Evolutionary conservation across 2,888 invertebrate species (phyloP), one percentile per base, ranked within the genome.

Genomic region (Crossocerus cetratus): DNA sequence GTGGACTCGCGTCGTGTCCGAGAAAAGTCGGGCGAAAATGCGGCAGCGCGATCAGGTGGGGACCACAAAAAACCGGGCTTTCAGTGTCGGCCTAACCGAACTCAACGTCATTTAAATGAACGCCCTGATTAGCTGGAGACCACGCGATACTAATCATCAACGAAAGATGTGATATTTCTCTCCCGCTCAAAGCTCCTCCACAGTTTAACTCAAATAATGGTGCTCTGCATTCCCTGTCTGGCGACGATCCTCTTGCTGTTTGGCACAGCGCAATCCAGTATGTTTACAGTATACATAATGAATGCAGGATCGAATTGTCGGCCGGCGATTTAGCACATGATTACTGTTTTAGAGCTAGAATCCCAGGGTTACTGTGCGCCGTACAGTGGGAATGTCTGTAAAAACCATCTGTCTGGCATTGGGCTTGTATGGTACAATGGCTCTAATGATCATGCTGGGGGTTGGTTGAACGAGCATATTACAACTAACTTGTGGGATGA

Each of bases 401-500:
- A 93, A 88, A 92, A 93, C 78, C 94, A 94, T 88, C 92, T 94
- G 59, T 93, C 92, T 62, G 94, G 94, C 18, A 93, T 93, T 69
- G 91, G 92, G 0, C 89, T 91, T 59, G 95, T 96, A 61, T 96
- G 95, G 95, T 96, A 95, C 89, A 95, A 95, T 85, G 92, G 94
- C 78, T 91, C 92, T n/a, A 87, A 88, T 66, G 92, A 93, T 72
- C 92, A 92, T 86, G 93, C 94, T 72, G 94, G 94, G 14, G 95
- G 95, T 49, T 93, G 94, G 91, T 93, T 95, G 84, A 97, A 97
- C 90, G 98, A 98, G 88, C 94, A 95, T 88, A 97, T 97, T 68
- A 94, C 96, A 0, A 92, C 93, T 5, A 95, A 94, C 58, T 91
- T 98, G 22, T 97, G 97, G 97, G 94, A 95, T 80, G 97, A 98